These are phyloP conservation scores for Platorchestia sp. DNA, from an alignment of 1,140 invertebrate species.

Conservation along the genomic window DNA sequence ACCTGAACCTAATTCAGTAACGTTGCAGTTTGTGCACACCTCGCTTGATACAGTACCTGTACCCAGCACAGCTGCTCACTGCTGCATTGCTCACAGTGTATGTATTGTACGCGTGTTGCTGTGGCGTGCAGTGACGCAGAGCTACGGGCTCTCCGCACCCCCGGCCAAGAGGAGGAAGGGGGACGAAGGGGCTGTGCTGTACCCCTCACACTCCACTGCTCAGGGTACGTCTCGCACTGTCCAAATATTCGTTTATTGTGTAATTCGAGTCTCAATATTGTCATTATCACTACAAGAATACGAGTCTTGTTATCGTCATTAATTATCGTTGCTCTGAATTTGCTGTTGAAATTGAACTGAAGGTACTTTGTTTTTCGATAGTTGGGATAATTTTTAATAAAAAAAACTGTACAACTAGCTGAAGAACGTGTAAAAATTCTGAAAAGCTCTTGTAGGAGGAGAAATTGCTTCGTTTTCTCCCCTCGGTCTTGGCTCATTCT, in stretches of 20 bases:
- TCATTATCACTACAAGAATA: background rate
- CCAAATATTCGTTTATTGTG: background rate
- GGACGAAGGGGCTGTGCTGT: background rate
- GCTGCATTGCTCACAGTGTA: too few species aligned
- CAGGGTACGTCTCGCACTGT: background rate
- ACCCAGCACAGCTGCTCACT: too few species aligned
- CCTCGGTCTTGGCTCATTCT: background rate
- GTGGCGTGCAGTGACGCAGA: too few species aligned
- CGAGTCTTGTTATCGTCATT: too few species aligned
- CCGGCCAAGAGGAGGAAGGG: background rate
- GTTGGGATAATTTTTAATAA: background rate
- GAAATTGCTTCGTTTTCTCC: background rate
- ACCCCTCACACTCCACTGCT: background rate
- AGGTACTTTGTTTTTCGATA: background rate
- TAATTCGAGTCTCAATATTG: too few species aligned
- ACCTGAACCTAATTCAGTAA: too few species aligned
- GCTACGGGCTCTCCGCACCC: background rate
- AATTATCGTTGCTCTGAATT: too few species aligned
- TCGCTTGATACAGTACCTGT: too few species aligned
- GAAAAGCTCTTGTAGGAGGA: background rate
- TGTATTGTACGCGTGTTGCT: too few species aligned
- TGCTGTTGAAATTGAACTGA: background rate
- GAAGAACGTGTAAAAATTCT: background rate
- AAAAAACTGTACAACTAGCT: background rate
- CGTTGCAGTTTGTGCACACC: too few species aligned